These are phyloP conservation scores for Leucophora obtusa DNA, from an alignment of 2,888 invertebrate genomes.

Conservation along the genomic window DNA sequence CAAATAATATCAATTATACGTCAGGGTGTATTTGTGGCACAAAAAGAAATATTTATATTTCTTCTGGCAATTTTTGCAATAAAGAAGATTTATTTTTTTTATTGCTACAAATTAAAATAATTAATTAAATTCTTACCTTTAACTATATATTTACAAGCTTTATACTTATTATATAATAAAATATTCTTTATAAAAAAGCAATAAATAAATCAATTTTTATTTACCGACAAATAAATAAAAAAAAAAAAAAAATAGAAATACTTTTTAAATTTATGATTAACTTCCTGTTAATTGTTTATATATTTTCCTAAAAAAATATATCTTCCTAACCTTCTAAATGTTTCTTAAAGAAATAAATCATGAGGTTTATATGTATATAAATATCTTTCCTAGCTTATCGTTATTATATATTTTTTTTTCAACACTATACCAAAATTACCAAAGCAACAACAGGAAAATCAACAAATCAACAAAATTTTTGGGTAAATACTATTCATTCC, in stretches of 20 bases:
- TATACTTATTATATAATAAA: no score
- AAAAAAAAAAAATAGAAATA: not conserved
- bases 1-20: no score
- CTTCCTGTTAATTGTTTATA: not conserved
- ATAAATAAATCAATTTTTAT: not conserved
- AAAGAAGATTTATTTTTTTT: no score
- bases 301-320: not conserved
- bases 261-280: constrained; percentile 1
- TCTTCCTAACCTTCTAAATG: not conserved
- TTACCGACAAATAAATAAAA: not conserved
- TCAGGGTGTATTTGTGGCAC: no score
- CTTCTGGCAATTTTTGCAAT: no score
- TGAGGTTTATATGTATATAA: not conserved
- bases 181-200: no score
- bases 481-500: not conserved
- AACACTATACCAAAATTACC: not conserved
- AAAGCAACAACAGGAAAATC: constrained; percentile 3
- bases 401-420: constrained; percentile 18
- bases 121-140: no score
- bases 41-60: no score
- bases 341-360: constrained; percentile 22
- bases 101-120: no score
- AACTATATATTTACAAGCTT: no score
- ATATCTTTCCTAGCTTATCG: constrained; percentile 23
- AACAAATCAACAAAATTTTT: constrained; percentile 31